Base-by-base conservation (phyloP, 2,113 vertebrate genomes). In the Tragelaphus imberbis region DNA sequence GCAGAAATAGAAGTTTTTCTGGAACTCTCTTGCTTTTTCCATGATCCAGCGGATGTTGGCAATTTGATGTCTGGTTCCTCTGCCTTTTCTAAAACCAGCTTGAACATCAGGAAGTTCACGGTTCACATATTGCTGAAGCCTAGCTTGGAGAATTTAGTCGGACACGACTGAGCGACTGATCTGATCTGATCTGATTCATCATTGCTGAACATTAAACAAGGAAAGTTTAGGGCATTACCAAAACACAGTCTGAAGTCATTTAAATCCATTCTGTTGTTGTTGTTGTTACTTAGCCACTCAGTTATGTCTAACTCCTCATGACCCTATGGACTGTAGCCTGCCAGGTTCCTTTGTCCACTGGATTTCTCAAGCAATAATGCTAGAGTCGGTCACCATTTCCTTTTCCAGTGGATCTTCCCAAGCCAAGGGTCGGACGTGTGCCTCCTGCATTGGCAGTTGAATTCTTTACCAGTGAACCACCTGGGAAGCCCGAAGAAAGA, bases 141-240 rank as follows among this genome's bases (percentile, higher is more conserved):
- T 44, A 5, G 40, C 40, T 44, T 44, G 40, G 1, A 44, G 40
- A 44, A 44, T 44, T 44, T 44, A 44, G 40, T 44, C 40, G 5
- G 40, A 44, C 40, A 44, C 40, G 40, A 44, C 40, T 44, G 40
- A 44, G 40, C 40, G 40, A 44, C 40, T 44, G 40, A 44, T 44
- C 40, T 44, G 40, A 44, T 44, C 40, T 44, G 40, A 44, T 44
- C 40, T 44, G 40, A 47, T 27, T 68, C 12, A 2, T 33, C 56
- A 21, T 9, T 16, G 16, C 17, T 77, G 55, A 47, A 9, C n/a
- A 19, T 23, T 36, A 55, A 77, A 49, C 19, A 0, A 21, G 27
- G 40, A 27, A 49, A 7, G n/a, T 9, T 6, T 1, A 17, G 10
- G 53, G 3, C 0, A 13, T 25, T 36, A 6, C 1, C 2, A 25